These are phyloP conservation scores for Ctenosaura bakeri DNA, from an alignment of 2,797 vertebrate genomes.

Conservation along the genomic window DNA sequence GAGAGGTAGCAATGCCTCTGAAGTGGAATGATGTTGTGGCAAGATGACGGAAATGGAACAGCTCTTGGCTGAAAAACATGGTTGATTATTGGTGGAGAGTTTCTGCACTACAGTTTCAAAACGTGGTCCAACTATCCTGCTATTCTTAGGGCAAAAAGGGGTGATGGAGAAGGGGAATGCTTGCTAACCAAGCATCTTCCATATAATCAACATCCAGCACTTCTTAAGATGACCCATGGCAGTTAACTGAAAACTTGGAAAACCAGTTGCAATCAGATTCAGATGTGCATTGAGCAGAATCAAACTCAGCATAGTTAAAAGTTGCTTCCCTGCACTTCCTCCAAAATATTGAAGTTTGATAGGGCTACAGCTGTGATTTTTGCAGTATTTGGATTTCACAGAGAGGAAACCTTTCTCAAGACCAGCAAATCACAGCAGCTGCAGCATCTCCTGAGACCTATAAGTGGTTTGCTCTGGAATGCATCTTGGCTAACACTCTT, in stretches of 20 bases:
- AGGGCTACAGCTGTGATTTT: background rate
- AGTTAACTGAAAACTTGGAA: background rate
- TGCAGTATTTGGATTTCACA: background rate
- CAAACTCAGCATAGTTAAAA: background rate
- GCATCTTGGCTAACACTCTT: background rate
- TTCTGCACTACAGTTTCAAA: conserved; percentile 24
- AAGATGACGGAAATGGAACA: background rate
- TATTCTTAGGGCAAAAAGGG: background rate
- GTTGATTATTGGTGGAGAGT: conserved; percentile 35
- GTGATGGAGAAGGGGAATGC: too few species aligned
- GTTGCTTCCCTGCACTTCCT: background rate
- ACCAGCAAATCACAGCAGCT: background rate
- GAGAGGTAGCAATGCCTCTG: conserved; percentile 24
- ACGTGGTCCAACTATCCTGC: background rate
- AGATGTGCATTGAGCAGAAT: background rate
- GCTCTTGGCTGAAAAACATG: conserved; percentile 13
- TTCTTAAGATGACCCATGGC: background rate
- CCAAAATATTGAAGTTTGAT: background rate
- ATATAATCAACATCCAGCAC: background rate
- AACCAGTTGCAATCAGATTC: background rate
- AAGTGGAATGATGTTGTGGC: background rate
- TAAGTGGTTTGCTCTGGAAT: background rate
- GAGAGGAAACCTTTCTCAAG: background rate
- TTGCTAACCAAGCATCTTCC: background rate
- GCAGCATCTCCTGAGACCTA: background rate